Base-by-base conservation (phyloP, 2,113 vertebrate genomes). In the Budorcas taxicolor region DNA sequence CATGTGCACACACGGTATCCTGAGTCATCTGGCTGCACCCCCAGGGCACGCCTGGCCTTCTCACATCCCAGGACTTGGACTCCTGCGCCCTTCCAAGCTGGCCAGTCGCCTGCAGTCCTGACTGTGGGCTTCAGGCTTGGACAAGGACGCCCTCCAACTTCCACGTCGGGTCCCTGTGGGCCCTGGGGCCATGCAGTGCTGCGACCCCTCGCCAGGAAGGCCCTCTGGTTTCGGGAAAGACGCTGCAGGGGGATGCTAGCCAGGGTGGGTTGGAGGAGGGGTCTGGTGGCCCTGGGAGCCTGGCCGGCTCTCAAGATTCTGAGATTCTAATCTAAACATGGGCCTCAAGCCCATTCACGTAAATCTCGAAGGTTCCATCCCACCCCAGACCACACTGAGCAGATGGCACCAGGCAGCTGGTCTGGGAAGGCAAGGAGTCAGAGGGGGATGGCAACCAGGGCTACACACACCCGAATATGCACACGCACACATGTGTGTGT, bases 101-200 rank as follows among this genome's bases (percentile, higher is more conserved):
- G 33, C 47, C 40, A 12, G 15, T 16, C 4, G 1, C 19, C 2
- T 5, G 86, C 0, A 15, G 16, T 19, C 17, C 60, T 50, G n/a
- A 53, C 14, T 12, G 5, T 14, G 1, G 36, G 8, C 74, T 6
- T 9, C 6, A 6, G 23, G 31, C 74, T 91, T 14, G 2, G 3
- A 0, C 5, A 17, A 47, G 31, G 31, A 40, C 0, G 2, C 64
- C 64, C 64, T 13, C 17, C 1, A 7, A 36, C 27, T 7, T 12
- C 76, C 36, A 10, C 1, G 0, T 1, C n/a, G 1, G 1, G 7
- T 29, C 29, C 52, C 16, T 6, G 0, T 19, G 40, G 45, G n/a
- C 45, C 33, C 21, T 7, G 40, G 74, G 25, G 62, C 45, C 1
- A 2, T 45, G 74, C 76, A 33, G 3, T 0, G 21, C 55, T 21